A percentile compares a stretch with the other conserved stretches of the same genome.
Evolutionary conservation across 2,888 invertebrate species (phyloP).

Genomic region (Clistopyga incitator): DNA sequence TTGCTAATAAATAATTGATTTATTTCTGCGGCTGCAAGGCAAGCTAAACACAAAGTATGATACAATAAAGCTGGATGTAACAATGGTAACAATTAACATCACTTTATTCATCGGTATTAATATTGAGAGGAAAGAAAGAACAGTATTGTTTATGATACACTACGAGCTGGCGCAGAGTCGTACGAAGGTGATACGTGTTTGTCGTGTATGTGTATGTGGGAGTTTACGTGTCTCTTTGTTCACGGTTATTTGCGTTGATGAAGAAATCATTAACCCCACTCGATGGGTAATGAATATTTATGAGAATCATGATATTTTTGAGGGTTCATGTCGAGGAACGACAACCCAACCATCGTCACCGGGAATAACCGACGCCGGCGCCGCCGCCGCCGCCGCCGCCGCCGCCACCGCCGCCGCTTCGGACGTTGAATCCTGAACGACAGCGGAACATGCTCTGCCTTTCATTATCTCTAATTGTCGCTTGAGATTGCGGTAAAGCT

Average conservation of each 20-base stretch:
- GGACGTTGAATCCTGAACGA: slow-evolving; percentile 47
- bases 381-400: slow-evolving; percentile 65
- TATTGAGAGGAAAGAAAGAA: slow-evolving; percentile 8
- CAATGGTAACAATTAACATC: not conserved
- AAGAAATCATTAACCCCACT: not conserved
- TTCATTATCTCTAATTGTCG: slow-evolving; percentile 87
- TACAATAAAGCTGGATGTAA: no score
- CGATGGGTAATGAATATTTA: not conserved
- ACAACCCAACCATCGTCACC: slow-evolving; percentile 86
- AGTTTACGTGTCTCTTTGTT: not conserved
- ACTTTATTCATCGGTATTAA: not conserved
- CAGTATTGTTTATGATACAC: not conserved
- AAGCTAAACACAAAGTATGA: no score
- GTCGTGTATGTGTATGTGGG: not conserved
- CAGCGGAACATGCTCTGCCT: slow-evolving; percentile 80
- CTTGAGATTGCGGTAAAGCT: slow-evolving; percentile 88
- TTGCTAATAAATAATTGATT: no score
- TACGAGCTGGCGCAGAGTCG: not conserved
- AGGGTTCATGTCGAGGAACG: slow-evolving; percentile 81
- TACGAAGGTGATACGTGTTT: not conserved
- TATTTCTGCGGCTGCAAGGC: no score
- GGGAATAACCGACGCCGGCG: slow-evolving; percentile 71
- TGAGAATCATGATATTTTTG: slow-evolving; percentile 75
- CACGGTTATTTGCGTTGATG: not conserved
- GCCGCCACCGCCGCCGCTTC: no score